Percentiles rank a stretch among this genome's conserved stretches.
Conservation (phyloP, 2,888 invertebrate genomes). For the Bhutanitis thaidina region DNA sequence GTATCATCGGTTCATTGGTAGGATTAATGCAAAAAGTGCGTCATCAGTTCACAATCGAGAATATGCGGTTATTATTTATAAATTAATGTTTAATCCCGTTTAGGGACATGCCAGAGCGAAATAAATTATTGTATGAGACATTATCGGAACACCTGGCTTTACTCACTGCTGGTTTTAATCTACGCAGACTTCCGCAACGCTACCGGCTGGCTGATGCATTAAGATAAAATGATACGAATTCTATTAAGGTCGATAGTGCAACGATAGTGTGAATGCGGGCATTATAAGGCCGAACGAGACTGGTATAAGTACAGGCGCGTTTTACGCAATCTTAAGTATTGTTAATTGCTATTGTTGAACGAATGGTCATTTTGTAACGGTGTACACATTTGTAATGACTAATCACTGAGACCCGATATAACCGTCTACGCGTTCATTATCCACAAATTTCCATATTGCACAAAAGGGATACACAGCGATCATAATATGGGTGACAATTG, state of each 20-base stretch:
- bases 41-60: not conserved
- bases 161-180: slow-evolving; percentile 8
- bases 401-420: slow-evolving; percentile 34
- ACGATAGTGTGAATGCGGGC: slow-evolving; percentile 16
- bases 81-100: not conserved
- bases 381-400: slow-evolving; percentile 42
- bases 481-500: slow-evolving; percentile 17
- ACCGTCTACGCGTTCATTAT: slow-evolving; percentile 31
- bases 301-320: slow-evolving; percentile 39
- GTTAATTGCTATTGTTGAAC: slow-evolving; percentile 32
- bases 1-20: too few species aligned
- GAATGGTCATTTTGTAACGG: slow-evolving; percentile 34
- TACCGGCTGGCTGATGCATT: slow-evolving; percentile 14
- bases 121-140: not conserved
- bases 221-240: slow-evolving; percentile 4
- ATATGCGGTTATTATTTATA: not conserved
- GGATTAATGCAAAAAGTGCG: too few species aligned
- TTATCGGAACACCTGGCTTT: slow-evolving; percentile 11
- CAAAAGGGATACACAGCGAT: slow-evolving; percentile 31
- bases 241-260: slow-evolving; percentile 16
- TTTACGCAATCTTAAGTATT: slow-evolving; percentile 36
- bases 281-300: slow-evolving; percentile 26
- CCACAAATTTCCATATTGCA: slow-evolving; percentile 35
- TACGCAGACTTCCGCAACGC: slow-evolving; percentile 13
- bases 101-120: slow-evolving; percentile 1